Base-by-base conservation (phyloP, 2,113 vertebrate species). In the Neopipo cinnamomea region DNA sequence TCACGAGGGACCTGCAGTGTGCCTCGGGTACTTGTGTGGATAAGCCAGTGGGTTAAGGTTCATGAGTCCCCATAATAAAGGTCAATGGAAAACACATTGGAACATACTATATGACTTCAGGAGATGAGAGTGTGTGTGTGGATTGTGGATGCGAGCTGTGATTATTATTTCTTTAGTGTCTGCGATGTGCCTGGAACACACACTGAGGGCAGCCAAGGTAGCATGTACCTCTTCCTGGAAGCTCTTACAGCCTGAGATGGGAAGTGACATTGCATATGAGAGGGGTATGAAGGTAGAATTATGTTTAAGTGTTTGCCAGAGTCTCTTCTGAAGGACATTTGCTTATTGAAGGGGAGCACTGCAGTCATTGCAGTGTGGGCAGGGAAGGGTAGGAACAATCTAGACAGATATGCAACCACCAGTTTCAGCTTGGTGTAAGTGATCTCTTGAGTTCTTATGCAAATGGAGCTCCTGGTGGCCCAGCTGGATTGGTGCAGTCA, bases 71-170 rank as follows among this genome's bases (percentile, higher is more conserved):
- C 70, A 58, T 68, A 87, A 87, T 56, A 85, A 83, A 95, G 66
- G 79, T 89, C 81, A 90, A 68, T 87, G 90, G 76, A 71, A 94
- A 96, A 44, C 91, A 95, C 63, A 66, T 14, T 71, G 73, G 59
- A 68, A 55, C 19, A 56, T 42, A 47, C 28, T 31, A 2, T 15
- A 12, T 53, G 80, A 84, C 59, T 73, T 27, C 23, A 6, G 33
- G 33, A 46, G 12, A 20, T 46, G 71, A 61, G 28, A 47, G 7
- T 18, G 37, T 42, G 62, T 39, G 21, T 37, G 35, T 47, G 31
- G 4, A n/a, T 15, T 6, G 11, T 46, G 81, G 22, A 37, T 62
- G 42, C n/a, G 63, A 85, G 66, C 56, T 81, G n/a, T 70, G 42
- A 50, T 66, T 61, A 19, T 41, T 44, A 24, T 77, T 86, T 71